Percentiles rank a stretch among this genome's conserved stretches.
phyloP scores from a whole-genome alignment of 2,113 vertebrate genomes.

The Chiloscyllium plagiosum region DNA sequence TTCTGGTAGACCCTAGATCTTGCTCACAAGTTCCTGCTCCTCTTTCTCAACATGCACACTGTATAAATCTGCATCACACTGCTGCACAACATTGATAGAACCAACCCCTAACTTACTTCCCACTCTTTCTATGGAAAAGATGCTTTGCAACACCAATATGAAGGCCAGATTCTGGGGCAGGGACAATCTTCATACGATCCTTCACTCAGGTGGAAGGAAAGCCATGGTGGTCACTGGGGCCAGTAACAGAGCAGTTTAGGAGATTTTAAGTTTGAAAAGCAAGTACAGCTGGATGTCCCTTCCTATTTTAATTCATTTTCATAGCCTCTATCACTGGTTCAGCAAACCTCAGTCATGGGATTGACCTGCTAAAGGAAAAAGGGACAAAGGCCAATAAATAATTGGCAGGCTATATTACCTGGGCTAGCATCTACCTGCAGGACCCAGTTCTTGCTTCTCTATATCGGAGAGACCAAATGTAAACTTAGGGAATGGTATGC shows the following conservation, averaged over 20 bases:
- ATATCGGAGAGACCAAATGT: no score
- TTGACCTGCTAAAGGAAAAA: background rate
- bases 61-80: background rate
- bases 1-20: no score
- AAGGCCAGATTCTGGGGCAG: background rate
- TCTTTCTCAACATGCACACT: background rate
- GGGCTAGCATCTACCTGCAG: background rate
- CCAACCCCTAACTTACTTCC: background rate
- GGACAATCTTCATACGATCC: background rate
- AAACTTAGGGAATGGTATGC: no score
- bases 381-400: background rate
- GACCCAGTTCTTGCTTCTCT: background rate
- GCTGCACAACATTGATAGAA: background rate
- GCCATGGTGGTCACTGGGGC: background rate
- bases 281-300: no score
- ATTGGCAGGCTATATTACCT: background rate
- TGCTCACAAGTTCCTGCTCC: background rate
- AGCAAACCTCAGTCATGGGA: background rate
- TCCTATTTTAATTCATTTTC: background rate
- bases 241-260: background rate
- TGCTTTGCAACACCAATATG: background rate
- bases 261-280: background rate
- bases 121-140: background rate
- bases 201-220: background rate
- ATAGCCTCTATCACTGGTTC: background rate